These are phyloP conservation scores for Heliconius cydno DNA, from an alignment of 2,888 invertebrate genomes.

Conservation along the genomic window DNA sequence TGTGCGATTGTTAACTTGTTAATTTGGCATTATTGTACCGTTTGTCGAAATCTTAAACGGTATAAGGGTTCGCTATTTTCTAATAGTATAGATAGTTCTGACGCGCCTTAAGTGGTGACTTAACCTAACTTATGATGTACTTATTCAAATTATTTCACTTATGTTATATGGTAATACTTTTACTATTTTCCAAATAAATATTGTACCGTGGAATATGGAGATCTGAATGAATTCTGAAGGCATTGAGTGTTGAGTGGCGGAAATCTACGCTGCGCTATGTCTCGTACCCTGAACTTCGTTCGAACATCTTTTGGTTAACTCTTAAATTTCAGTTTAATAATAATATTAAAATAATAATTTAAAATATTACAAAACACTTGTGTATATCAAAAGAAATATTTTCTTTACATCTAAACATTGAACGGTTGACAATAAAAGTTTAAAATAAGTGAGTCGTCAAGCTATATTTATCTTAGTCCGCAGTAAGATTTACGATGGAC, in stretches of 20 bases:
- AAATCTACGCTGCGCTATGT: no score
- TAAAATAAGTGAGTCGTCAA: constrained; percentile 31
- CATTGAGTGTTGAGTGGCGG: no score
- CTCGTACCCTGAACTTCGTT: no score
- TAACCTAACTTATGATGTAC: background rate
- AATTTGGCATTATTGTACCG: constrained; percentile 70
- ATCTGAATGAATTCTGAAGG: no score
- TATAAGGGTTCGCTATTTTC: constrained; percentile 10
- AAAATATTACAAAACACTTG: background rate
- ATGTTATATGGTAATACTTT: background rate
- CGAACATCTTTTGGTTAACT: no score
- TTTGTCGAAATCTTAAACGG: constrained; percentile 44
- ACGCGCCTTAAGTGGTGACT: background rate
- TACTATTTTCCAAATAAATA: no score
- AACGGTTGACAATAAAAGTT: constrained; percentile 21
- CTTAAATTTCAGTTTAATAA: no score
- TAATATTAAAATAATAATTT: background rate
- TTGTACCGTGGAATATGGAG: no score
- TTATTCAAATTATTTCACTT: background rate
- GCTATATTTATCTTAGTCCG: constrained; percentile 48
- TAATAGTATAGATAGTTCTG: background rate
- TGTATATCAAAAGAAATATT: background rate
- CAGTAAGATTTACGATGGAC: constrained; percentile 53
- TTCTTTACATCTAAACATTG: constrained; percentile 4
- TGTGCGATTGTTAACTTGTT: constrained; percentile 73